A percentile compares a stretch with the other conserved stretches of the same genome.
phyloP scores from a whole-genome alignment of 1,140 invertebrate genomes.

The Stegodyphus mimosarum region DNA sequence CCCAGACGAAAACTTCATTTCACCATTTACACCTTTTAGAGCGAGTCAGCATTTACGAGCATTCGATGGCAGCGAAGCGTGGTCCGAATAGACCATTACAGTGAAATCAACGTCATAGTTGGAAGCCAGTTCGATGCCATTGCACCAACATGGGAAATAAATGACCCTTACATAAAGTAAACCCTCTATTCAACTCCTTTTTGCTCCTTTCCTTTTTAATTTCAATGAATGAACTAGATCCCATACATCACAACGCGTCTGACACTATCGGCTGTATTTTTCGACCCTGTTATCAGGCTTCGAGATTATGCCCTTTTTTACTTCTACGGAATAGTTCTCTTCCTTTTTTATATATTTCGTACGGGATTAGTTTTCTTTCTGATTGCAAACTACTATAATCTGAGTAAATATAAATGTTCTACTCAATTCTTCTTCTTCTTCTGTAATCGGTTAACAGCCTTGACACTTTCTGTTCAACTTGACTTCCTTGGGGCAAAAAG shows the following conservation, averaged over 20 bases:
- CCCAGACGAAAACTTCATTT: no score
- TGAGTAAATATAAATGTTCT: no score
- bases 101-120: conserved; percentile 24
- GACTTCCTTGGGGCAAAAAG: no score
- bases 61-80: conserved; percentile 10
- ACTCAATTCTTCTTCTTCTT: no score
- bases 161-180: conserved; percentile 47
- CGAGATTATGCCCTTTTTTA: conserved; percentile 4
- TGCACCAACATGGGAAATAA: conserved; percentile 7
- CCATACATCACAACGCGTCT: conserved; percentile 25
- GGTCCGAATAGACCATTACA: conserved; percentile 41
- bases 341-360: no score
- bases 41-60: conserved; percentile 41
- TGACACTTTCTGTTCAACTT: no score
- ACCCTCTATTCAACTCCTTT: background rate
- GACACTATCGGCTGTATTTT: conserved; percentile 43
- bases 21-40: conserved; percentile 36
- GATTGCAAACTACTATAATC: no score
- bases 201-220: conserved; percentile 9
- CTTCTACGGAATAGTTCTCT: background rate
- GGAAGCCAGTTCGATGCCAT: background rate
- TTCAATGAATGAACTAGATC: conserved; percentile 3
- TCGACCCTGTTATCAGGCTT: conserved; percentile 24
- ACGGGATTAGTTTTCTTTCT: no score
- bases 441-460: no score